Base-by-base conservation (phyloP, 2,888 invertebrate genomes). In the Macrosiphum euphorbiae region DNA sequence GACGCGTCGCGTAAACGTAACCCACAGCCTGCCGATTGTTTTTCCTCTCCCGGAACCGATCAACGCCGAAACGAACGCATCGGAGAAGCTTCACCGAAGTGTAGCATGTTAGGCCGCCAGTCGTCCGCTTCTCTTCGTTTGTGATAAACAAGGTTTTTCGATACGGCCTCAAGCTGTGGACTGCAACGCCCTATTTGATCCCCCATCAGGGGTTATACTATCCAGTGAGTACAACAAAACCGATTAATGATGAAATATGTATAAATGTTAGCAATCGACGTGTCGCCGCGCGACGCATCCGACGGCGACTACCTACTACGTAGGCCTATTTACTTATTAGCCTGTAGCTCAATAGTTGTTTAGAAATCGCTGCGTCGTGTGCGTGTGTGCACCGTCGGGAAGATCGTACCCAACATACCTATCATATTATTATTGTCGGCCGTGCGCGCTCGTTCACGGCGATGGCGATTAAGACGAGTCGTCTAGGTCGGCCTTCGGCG, bases 121-220 rank as follows among this genome's bases (percentile, higher is more conserved):
- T 84, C 92, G 89, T 90, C 61, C 89, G 93, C 93, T 58, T 50
- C 47, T 35, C 47, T 89, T 61, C 89, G 41, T 94, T 94, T 94
- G 90, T 94, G 94, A 94, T 94, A 94, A 90, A 90, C 90, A 90
- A 58, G 41, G 94, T 90, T 94, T 94, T 94, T 47, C 26, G 61
- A 50, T 92, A 94, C 95, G 94, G 94, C 95, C 97, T 97, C 98
- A 98, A 98, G 97, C 98, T 98, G 98, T 98, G 98, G 98, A 98
- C 98, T 97, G 92, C 94, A 92, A 98, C 98, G 97, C 98, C 98
- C 96, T 98, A 98, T 97, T 98, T 98, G 97, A 97, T 98, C 97
- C 98, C 98, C 97, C 98, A 98, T 97, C 98, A 98, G 98, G 98
- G 98, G 97, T 98, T 98, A 97, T 98, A 98, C 97, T 98, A 98